Base-by-base conservation (phyloP, 2,797 vertebrate genomes). In the Chelidonichthys spinosus region DNA sequence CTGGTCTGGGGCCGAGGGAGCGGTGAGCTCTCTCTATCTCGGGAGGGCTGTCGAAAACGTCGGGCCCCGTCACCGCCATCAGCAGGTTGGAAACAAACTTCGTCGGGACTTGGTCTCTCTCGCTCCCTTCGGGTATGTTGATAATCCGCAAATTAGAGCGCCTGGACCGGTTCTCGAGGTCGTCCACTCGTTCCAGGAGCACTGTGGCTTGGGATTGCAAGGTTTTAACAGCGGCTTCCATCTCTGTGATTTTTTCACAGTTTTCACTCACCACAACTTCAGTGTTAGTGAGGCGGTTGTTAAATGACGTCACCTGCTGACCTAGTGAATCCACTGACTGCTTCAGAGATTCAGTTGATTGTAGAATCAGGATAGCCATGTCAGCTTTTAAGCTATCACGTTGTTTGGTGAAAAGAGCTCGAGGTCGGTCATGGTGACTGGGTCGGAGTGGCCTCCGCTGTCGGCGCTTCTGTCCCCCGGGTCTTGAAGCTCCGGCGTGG, bases 21-120 rank as follows among this genome's bases (percentile, higher is more conserved):
- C 37, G 39, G 35, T 60, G 37, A 4, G 37, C 63, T 52, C 72
- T 44, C 37, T 74, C 72, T 32, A 66, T 17, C 2, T 67, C 63
- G 0, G 32, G 55, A 6, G 25, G 46, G 5, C 7, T 5, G 7
- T 6, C 1, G 0, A 74, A 74, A 50, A 66, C 44, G 4, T 42
- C 1, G 2, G 46, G 54, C 0, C 37, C 63, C 13, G 36, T 53
- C 8, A 53, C 4, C 9, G 42, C 0, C 36, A 60, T 66, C 8
- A 53, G 11, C 3, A 53, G 2, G 2, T 60, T 13, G 0, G 32
- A 61, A 1, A 59, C n/a, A 8, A 74, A 74, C 46, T 60, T 60
- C 0, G 35, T 36, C 14, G 35, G 33, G 54, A 36, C 35, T 2
- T 55, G 33, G 14, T 17, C 54, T 7, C 6, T 36, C 33, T 55